Evolutionary conservation across 1,140 invertebrate genomes (phyloP).

Genomic region (Lerema accius): DNA sequence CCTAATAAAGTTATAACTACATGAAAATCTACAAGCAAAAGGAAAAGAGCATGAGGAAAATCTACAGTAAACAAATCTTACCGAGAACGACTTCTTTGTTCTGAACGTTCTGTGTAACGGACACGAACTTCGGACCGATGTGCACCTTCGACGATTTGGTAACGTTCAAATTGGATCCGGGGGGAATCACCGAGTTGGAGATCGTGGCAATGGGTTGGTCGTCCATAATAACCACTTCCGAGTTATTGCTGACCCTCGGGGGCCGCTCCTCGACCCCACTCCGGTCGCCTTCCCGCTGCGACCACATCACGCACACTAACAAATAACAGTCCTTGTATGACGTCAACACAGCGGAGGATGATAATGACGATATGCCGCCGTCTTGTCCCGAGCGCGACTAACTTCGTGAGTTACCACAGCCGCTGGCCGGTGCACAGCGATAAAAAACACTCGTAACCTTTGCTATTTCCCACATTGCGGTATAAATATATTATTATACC

Average conservation of each 20-base stretch:
- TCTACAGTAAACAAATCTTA: constrained; percentile 38
- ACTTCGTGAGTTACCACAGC: too few species aligned
- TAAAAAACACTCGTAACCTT: constrained; percentile 8
- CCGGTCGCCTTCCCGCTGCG: constrained; percentile 36
- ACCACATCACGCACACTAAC: constrained; percentile 50
- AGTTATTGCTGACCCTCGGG: constrained; percentile 38
- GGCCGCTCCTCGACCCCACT: constrained; percentile 30
- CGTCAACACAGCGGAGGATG: constrained; percentile 33
- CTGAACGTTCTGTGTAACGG: constrained; percentile 67
- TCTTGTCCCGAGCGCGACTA: constrained; percentile 46
- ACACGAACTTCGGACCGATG: constrained; percentile 67
- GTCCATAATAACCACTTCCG: constrained; percentile 55
- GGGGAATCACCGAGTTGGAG: constrained; percentile 38
- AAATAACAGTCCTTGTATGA: constrained; percentile 34
- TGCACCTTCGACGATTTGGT: constrained; percentile 60
- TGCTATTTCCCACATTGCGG: too few species aligned
- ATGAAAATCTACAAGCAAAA: constrained; percentile 4
- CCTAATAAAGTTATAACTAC: too few species aligned
- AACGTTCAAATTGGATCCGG: constrained; percentile 56
- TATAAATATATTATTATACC: too few species aligned
- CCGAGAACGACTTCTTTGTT: constrained; percentile 70
- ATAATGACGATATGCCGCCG: constrained; percentile 48
- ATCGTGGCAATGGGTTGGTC: constrained; percentile 38
- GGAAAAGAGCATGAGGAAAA: constrained; percentile 24
- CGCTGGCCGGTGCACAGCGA: constrained; percentile 5